Evolutionary conservation across 2,113 vertebrate species (phyloP).

Genomic region (Clarias batrachus): DNA sequence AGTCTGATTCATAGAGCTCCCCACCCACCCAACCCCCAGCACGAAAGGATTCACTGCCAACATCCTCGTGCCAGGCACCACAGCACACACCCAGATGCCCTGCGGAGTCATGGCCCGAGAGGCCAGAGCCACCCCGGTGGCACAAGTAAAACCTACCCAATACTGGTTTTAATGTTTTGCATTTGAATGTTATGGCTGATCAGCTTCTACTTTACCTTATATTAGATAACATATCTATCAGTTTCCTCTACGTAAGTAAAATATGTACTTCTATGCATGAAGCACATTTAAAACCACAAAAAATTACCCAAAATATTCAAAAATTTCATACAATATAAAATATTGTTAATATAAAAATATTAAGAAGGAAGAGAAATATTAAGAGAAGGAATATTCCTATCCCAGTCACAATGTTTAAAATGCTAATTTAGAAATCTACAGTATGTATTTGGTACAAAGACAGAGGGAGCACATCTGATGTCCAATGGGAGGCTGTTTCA

Average conservation of each 20-base stretch:
- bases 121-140: too few species aligned
- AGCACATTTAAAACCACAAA: not conserved
- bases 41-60: too few species aligned
- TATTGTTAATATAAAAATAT: not conserved
- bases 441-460: not conserved
- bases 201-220: slow-evolving; percentile 7
- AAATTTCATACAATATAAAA: not conserved
- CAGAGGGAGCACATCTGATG: not conserved
- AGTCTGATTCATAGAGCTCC: too few species aligned
- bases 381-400: not conserved
- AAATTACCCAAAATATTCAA: not conserved
- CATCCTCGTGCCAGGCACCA: too few species aligned
- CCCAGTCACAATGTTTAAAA: not conserved
- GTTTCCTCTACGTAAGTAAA: not conserved
- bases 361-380: not conserved
- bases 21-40: too few species aligned
- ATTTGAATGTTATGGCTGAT: too few species aligned
- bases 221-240: slow-evolving; percentile 16
- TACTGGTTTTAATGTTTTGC: too few species aligned
- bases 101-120: too few species aligned
- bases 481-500: not conserved
- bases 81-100: too few species aligned
- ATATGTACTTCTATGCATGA: not conserved
- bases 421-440: not conserved
- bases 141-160: too few species aligned